These are phyloP conservation scores for Aphyosemion australe DNA, from an alignment of 2,113 vertebrate genomes.

Conservation along the genomic window DNA sequence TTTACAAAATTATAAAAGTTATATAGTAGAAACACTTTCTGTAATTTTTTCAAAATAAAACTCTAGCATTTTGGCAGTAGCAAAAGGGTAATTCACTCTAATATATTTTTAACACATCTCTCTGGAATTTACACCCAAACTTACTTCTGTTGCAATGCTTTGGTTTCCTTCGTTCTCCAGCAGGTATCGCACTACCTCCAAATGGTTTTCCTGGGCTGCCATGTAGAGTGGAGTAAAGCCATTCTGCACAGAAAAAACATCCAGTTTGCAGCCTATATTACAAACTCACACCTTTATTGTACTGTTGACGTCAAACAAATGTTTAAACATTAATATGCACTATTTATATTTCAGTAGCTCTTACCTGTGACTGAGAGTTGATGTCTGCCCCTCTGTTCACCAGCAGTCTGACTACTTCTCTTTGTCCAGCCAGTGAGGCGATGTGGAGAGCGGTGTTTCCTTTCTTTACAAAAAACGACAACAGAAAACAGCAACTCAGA, in stretches of 20 bases:
- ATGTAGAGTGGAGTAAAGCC: constrained; percentile 98
- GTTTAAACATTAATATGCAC: background rate
- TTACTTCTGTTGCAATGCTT: constrained; percentile 96
- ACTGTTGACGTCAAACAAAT: background rate
- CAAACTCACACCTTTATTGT: background rate
- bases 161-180: constrained; percentile 97
- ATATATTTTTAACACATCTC: background rate
- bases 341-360: background rate
- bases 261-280: no score
- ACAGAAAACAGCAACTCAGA: background rate
- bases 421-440: constrained; percentile 93
- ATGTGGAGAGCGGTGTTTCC: constrained; percentile 98
- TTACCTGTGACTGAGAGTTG: constrained; percentile 95
- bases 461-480: constrained; percentile 80
- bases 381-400: constrained; percentile 93
- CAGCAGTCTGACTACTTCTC: constrained; percentile 89
- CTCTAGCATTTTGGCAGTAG: no score
- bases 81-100: no score
- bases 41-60: no score
- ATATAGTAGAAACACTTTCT: no score
- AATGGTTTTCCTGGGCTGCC: constrained; percentile 97
- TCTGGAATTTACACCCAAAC: background rate
- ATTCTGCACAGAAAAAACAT: constrained; percentile 83
- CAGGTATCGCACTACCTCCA: constrained; percentile 94
- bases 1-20: no score